Evolutionary conservation across 2,797 vertebrate species (phyloP).

Genomic region (Sebastes glaucus): DNA sequence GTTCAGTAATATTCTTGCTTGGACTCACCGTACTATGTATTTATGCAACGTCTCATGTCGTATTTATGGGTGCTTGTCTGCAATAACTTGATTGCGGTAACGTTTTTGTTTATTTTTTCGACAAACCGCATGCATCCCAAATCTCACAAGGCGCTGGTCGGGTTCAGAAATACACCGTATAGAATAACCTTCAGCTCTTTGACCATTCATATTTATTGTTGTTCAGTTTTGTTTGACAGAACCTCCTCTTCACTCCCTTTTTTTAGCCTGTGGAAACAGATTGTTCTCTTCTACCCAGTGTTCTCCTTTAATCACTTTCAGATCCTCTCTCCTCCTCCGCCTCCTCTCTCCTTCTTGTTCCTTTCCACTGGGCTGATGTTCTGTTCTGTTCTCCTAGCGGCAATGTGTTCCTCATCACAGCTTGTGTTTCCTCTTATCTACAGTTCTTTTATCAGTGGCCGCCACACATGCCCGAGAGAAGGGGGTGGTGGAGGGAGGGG

Average conservation of each 20-base stretch:
- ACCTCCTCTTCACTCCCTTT: slow-evolving; percentile 5
- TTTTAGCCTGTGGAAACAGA: slow-evolving; percentile 10
- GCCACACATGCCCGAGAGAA: slow-evolving; percentile 71
- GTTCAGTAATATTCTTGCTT: not conserved
- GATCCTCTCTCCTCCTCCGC: not conserved
- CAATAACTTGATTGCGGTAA: slow-evolving; percentile 21
- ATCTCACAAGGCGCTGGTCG: slow-evolving; percentile 4
- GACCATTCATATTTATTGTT: slow-evolving; percentile 33
- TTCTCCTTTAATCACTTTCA: slow-evolving; percentile 46
- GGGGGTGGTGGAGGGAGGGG: slow-evolving; percentile 11
- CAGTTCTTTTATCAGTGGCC: slow-evolving; percentile 71
- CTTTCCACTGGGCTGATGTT: slow-evolving; percentile 49
- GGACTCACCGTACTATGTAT: not conserved
- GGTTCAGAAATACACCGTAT: slow-evolving; percentile 7
- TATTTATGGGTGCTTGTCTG: slow-evolving; percentile 23
- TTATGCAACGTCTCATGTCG: slow-evolving; percentile 9
- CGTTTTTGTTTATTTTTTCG: not conserved
- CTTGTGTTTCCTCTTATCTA: slow-evolving; percentile 81
- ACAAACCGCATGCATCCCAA: slow-evolving; percentile 22
- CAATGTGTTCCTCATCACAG: slow-evolving; percentile 77
- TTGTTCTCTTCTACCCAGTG: slow-evolving; percentile 3
- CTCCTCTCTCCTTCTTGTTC: slow-evolving; percentile 3
- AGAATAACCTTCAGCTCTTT: slow-evolving; percentile 22
- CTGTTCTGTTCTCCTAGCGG: slow-evolving; percentile 51
- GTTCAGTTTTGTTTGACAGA: slow-evolving; percentile 24